Conservation (phyloP, 2,888 invertebrate species). For the Augiades crinisus region DNA sequence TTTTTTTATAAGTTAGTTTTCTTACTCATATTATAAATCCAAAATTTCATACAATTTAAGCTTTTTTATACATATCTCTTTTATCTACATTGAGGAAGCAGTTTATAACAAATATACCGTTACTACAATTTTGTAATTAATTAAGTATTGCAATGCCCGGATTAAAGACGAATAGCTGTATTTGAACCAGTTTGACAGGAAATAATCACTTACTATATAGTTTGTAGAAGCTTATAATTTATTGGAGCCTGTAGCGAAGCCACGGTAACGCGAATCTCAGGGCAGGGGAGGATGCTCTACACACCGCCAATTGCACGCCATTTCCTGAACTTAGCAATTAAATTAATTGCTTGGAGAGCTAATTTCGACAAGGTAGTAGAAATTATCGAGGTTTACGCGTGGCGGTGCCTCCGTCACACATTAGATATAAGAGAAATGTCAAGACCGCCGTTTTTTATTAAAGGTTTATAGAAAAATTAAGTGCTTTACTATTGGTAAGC, state of each 20-base stretch:
- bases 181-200: constrained; percentile 23
- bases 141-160: constrained; percentile 7
- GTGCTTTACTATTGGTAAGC: no score
- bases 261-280: background rate
- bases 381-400: no score
- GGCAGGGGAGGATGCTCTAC: constrained; percentile 1
- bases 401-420: no score
- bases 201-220: constrained; percentile 15
- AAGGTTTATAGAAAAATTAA: no score
- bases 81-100: constrained; percentile 10
- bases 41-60: no score
- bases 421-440: no score
- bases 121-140: constrained; percentile 15
- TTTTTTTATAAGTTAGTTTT: no score
- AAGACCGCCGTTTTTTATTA: no score
- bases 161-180: constrained; percentile 20
- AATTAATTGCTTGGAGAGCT: background rate
- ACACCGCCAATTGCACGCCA: background rate
- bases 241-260: constrained; percentile 7
- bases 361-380: no score
- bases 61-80: no score
- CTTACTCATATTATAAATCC: no score
- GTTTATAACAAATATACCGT: constrained; percentile 9
- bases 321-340: constrained; percentile 5
- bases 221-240: constrained; percentile 15